phyloP scores from a whole-genome alignment of 1,140 invertebrate species.

The Stenopsyche tienmushanensis region DNA sequence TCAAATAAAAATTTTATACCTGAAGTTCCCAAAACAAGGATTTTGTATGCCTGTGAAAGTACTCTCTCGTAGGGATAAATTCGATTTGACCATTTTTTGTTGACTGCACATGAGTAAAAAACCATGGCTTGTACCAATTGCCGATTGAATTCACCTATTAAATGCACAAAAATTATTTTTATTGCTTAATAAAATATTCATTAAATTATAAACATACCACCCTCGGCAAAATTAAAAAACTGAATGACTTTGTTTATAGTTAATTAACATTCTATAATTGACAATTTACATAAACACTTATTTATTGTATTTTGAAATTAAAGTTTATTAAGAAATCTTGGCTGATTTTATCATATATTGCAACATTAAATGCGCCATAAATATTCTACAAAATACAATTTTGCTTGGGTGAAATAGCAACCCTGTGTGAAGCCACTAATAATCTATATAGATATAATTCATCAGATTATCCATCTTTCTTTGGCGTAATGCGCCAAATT shows the following conservation, averaged over 20 bases:
- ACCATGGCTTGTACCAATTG: slow-evolving; percentile 81
- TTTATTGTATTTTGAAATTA: no score
- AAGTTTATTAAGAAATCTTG: no score
- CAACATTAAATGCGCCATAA: no score
- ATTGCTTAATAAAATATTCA: background rate
- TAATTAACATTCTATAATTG: background rate
- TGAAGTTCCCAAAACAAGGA: slow-evolving; percentile 83
- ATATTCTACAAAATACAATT: no score
- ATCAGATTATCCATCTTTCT: no score
- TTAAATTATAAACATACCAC: slow-evolving; percentile 18
- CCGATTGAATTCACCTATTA: slow-evolving; percentile 68
- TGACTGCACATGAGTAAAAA: slow-evolving; percentile 74
- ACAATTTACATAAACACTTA: no score
- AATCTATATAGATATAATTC: no score
- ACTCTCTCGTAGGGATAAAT: slow-evolving; percentile 78
- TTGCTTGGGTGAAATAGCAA: no score
- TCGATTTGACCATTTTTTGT: slow-evolving; percentile 56
- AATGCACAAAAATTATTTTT: slow-evolving; percentile 12
- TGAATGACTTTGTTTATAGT: background rate
- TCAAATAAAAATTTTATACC: slow-evolving; percentile 51
- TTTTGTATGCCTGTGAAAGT: slow-evolving; percentile 79
- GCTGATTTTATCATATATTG: no score
- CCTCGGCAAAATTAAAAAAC: background rate
- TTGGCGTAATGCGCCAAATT: no score
- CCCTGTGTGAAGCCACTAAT: no score